Percentiles rank a stretch among this genome's conserved stretches.
These are phyloP conservation scores for Microctenopoma stevenorrisi DNA, from an alignment of 2,797 vertebrate species.

Conservation along the genomic window DNA sequence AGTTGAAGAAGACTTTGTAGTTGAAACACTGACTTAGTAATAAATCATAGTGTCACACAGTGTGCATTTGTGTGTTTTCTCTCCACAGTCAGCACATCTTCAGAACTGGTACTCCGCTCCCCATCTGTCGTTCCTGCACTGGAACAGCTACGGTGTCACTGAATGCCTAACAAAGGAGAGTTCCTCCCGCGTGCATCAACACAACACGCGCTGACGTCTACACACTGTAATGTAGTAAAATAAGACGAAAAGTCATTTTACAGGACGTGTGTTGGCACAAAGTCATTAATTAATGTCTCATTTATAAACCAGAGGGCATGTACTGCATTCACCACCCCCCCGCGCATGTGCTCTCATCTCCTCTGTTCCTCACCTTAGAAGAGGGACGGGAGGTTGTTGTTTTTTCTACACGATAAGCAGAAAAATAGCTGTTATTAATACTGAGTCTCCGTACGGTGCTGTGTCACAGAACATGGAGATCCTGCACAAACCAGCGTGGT, in stretches of 20 bases:
- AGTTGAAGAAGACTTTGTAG: conserved; percentile 13
- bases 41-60: conserved; percentile 17
- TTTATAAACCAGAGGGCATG: conserved; percentile 13
- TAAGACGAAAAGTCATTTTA: conserved; percentile 19
- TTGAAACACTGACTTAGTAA: not conserved
- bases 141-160: not conserved
- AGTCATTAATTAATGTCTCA: conserved; percentile 15
- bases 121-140: conserved; percentile 15
- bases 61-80: not conserved
- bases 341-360: not conserved
- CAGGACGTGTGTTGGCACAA: conserved; percentile 21
- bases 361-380: not conserved
- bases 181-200: too few species aligned
- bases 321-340: not conserved
- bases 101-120: not conserved
- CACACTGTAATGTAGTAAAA: conserved; percentile 1
- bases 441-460: not conserved
- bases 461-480: conserved; percentile 1
- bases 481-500: not conserved
- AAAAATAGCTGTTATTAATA: not conserved
- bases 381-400: not conserved
- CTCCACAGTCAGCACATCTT: conserved; percentile 25
- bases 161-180: not conserved
- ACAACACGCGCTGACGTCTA: not conserved
- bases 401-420: not conserved